Base-by-base conservation (phyloP, 2,888 invertebrate species). In the Seladonia tumulorum region DNA sequence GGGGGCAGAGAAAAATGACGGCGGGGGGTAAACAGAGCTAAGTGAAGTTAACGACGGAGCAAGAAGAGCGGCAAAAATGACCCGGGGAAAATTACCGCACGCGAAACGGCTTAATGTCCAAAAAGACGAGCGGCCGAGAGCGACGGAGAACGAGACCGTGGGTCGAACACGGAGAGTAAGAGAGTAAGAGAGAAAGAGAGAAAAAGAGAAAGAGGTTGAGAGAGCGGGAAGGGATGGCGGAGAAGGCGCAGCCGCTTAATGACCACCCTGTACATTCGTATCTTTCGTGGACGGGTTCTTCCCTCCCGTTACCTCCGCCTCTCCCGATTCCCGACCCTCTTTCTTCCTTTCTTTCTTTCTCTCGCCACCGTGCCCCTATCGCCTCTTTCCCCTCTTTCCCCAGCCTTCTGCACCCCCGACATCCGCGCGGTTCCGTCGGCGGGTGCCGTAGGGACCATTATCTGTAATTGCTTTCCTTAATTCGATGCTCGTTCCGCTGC, bases 391-490 rank as follows among this genome's bases (percentile, higher is more conserved):
- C 14, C 16, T 18, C 66, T 7, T 8, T 0, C 7, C 2, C 29
- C 35, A 5, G 35, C 8, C 18, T n/a, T 57, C 57, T 1, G 1
- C 66, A 16, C 1, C 35, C 8, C 66, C 53, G 68, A 84, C 78
- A 86, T 79, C 80, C 81, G 47, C 57, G 73, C 75, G 75, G 89
- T 85, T 84, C 80, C 77, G 89, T 78, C 25, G 35, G 66, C 18
- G 88, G 89, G 86, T 80, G 89, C 87, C 86, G 85, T 89, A 76
- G 86, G 88, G 90, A 86, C 91, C 93, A 94, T 94, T 94, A 94
- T 93, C 94, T 92, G 89, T 93, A 94, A 94, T 94, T 94, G 92
- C 93, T 93, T 93, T 92, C 91, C 92, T 92, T 93, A 93, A 93
- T 93, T 93, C 90, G 87, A 88, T 88, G 85, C 82, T 87, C 88